A percentile compares a stretch with the other conserved stretches of the same genome.
phyloP scores from a whole-genome alignment of 2,888 invertebrate genomes.

The Cryptus viduatorius region DNA sequence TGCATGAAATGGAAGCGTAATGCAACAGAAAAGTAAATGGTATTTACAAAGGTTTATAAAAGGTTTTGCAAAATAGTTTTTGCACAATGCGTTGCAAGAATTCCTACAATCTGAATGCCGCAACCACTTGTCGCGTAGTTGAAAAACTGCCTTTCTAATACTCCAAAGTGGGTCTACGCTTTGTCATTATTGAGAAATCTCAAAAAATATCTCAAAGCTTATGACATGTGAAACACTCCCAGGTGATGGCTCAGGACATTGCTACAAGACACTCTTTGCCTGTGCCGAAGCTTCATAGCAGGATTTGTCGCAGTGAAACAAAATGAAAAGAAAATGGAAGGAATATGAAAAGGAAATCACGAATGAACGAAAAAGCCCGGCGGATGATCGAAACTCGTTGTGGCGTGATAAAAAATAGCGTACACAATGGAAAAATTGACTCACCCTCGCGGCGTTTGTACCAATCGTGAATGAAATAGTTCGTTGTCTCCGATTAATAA shows the following conservation, averaged over 20 bases:
- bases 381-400: background rate
- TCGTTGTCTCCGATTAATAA: background rate
- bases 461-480: background rate
- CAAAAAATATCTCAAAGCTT: background rate
- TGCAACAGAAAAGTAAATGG: background rate
- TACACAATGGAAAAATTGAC: constrained; percentile 12
- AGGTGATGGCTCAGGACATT: too few relatives aligned
- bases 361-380: background rate
- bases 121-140: constrained; percentile 14
- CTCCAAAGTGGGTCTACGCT: background rate
- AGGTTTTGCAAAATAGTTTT: too few relatives aligned
- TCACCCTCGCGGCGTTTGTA: constrained; percentile 45
- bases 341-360: background rate
- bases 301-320: too few relatives aligned
- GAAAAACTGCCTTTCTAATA: background rate
- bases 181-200: background rate
- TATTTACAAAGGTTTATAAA: background rate
- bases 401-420: background rate
- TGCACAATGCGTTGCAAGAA: background rate
- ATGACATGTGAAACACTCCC: background rate
- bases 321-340: too few relatives aligned
- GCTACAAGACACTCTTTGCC: too few relatives aligned
- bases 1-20: background rate
- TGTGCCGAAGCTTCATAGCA: too few relatives aligned
- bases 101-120: background rate